Percentiles rank a stretch among this genome's conserved stretches.
Evolutionary conservation across 2,113 vertebrate species (phyloP).

Genomic region (Petrocephalus zakoni): DNA sequence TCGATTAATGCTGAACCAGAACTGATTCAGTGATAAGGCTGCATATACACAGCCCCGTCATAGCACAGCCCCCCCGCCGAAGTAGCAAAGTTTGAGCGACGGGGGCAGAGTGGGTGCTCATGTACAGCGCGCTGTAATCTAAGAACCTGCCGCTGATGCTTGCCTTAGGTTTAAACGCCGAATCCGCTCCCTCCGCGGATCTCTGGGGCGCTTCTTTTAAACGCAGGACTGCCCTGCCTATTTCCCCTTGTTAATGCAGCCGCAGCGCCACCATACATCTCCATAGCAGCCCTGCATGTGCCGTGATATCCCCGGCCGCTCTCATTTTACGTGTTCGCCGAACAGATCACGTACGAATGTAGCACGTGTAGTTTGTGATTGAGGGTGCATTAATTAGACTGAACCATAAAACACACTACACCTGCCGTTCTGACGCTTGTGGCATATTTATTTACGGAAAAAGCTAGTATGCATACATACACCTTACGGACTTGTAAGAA

Average conservation of each 20-base stretch:
- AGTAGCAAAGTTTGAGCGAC: not conserved
- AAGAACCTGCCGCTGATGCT: conserved; percentile 30
- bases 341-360: not conserved
- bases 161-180: not conserved
- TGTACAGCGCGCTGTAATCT: conserved; percentile 30
- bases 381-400: not conserved
- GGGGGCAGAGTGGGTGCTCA: not conserved
- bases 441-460: not conserved
- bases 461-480: not conserved
- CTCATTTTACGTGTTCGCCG: not conserved
- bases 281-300: not conserved
- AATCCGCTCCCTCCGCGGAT: not conserved
- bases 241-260: conserved; percentile 2
- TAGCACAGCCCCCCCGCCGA: not conserved
- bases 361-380: not conserved
- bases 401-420: not conserved
- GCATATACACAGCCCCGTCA: not conserved
- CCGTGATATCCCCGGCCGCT: not conserved
- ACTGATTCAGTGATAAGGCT: not conserved
- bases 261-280: not conserved
- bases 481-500: not conserved
- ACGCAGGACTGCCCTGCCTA: not conserved
- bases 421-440: not conserved
- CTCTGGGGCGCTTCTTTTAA: not conserved
- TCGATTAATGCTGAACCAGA: not conserved